Percentiles rank a stretch among this genome's conserved stretches.
Conservation (phyloP, 2,888 invertebrate genomes). For the Esperia sulphurella region DNA sequence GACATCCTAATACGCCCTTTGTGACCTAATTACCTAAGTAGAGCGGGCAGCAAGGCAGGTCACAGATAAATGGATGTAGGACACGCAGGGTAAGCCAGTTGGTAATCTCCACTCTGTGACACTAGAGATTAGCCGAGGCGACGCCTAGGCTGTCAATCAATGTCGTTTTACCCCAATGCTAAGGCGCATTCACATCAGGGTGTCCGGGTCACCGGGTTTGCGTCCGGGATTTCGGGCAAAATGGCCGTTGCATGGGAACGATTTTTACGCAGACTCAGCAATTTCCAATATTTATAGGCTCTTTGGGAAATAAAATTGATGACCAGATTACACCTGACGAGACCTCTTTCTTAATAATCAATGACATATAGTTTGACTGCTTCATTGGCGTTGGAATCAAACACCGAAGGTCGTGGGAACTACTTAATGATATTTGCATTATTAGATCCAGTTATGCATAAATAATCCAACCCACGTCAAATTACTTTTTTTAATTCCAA, state of each 20-base stretch:
- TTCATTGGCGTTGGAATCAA: too few relatives aligned
- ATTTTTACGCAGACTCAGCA: neutral
- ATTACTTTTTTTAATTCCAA: too few relatives aligned
- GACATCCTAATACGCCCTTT: neutral
- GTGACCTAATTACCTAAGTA: slow-evolving; percentile 4
- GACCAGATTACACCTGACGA: too few relatives aligned
- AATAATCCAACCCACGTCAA: too few relatives aligned
- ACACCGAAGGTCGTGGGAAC: too few relatives aligned
- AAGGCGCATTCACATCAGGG: slow-evolving; percentile 29
- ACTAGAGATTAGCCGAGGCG: slow-evolving; percentile 47
- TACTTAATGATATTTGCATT: too few relatives aligned
- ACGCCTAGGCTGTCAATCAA: slow-evolving; percentile 54
- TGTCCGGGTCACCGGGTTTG: slow-evolving; percentile 20
- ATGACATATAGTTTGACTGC: too few relatives aligned
- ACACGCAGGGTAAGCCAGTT: slow-evolving; percentile 20
- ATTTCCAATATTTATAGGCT: too few relatives aligned
- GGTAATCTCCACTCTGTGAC: slow-evolving; percentile 46
- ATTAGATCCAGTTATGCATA: too few relatives aligned
- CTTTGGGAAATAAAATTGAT: too few relatives aligned
- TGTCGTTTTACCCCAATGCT: slow-evolving; percentile 31
- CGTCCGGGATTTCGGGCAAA: slow-evolving; percentile 24
- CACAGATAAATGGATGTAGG: slow-evolving; percentile 26
- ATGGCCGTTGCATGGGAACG: slow-evolving; percentile 14
- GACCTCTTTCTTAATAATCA: too few relatives aligned
- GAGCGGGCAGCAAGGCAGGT: slow-evolving; percentile 21